These are phyloP conservation scores for Scaptomyza cyrtandrae DNA, from an alignment of 2,888 invertebrate species.

Conservation along the genomic window DNA sequence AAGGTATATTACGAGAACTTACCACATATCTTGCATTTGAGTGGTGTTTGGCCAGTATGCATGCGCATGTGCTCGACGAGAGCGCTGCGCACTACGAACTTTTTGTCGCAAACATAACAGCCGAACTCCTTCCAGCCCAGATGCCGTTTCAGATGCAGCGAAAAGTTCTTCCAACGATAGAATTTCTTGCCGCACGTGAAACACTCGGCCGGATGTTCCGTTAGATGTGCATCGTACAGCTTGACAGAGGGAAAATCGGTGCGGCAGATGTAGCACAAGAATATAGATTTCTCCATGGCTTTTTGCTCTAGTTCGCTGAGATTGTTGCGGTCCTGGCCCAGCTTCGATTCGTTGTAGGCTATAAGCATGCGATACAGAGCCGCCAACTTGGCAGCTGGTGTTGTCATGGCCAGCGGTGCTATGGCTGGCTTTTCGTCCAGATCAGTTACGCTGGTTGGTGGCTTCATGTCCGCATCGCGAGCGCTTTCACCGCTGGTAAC, in stretches of 20 bases:
- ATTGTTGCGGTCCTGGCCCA: slow-evolving; percentile 80
- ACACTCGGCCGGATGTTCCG: slow-evolving; percentile 92
- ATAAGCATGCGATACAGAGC: slow-evolving; percentile 84
- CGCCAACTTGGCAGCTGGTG: slow-evolving; percentile 80
- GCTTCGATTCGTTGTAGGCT: slow-evolving; percentile 82
- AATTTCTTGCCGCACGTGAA: slow-evolving; percentile 92
- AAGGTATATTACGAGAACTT: slow-evolving; percentile 31
- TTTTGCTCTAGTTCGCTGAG: slow-evolving; percentile 82
- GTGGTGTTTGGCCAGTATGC: slow-evolving; percentile 92
- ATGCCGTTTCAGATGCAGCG: slow-evolving; percentile 92
- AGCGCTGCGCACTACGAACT: slow-evolving; percentile 93
- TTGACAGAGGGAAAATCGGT: slow-evolving; percentile 89
- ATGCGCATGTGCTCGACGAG: slow-evolving; percentile 92
- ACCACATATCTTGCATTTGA: slow-evolving; percentile 92
- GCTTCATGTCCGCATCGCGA: slow-evolving; percentile 58
- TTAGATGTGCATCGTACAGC: slow-evolving; percentile 90
- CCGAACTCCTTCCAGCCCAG: slow-evolving; percentile 89
- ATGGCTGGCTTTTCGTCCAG: slow-evolving; percentile 66
- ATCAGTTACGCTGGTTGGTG: slow-evolving; percentile 45
- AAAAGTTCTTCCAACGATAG: slow-evolving; percentile 89
- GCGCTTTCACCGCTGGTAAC: slow-evolving; percentile 55
- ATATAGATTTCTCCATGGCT: slow-evolving; percentile 82
- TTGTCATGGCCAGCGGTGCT: slow-evolving; percentile 68
- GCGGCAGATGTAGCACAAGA: slow-evolving; percentile 87
- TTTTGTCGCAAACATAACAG: slow-evolving; percentile 92